Percentiles rank a stretch among this genome's conserved stretches.
These are phyloP conservation scores for Lagocephalus sceleratus DNA, from an alignment of 2,797 vertebrate species.

Conservation along the genomic window DNA sequence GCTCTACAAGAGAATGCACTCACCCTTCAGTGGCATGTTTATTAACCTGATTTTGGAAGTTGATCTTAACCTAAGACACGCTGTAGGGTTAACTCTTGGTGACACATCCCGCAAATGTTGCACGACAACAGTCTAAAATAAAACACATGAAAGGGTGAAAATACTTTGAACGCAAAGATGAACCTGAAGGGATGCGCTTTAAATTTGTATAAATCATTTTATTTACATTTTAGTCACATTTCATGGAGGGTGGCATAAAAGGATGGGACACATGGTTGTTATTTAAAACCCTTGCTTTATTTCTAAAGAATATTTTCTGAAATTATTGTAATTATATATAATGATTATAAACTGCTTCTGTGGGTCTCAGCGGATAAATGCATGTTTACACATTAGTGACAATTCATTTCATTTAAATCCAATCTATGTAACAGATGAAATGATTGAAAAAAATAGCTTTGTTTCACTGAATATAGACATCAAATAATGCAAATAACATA, in stretches of 20 bases:
- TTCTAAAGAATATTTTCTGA: too few species aligned
- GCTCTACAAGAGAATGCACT: constrained; percentile 44
- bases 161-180: constrained; percentile 4
- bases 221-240: not conserved
- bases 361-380: too few species aligned
- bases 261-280: too few species aligned
- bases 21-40: constrained; percentile 40
- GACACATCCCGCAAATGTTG: not conserved
- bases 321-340: too few species aligned
- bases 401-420: too few species aligned
- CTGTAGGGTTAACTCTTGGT: too few species aligned
- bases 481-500: not conserved
- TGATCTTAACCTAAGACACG: constrained; percentile 17
- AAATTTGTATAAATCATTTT: not conserved
- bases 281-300: too few species aligned
- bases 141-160: constrained; percentile 1
- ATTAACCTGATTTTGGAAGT: constrained; percentile 43
- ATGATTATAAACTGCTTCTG: too few species aligned
- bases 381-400: too few species aligned
- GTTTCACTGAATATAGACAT: not conserved
- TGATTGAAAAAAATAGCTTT: not conserved
- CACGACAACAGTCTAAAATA: constrained; percentile 2
- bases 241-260: not conserved
- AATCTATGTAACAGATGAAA: not conserved
- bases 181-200: not conserved